These are phyloP conservation scores for Rhinogobius similis DNA, from an alignment of 2,113 vertebrate genomes.

Conservation along the genomic window DNA sequence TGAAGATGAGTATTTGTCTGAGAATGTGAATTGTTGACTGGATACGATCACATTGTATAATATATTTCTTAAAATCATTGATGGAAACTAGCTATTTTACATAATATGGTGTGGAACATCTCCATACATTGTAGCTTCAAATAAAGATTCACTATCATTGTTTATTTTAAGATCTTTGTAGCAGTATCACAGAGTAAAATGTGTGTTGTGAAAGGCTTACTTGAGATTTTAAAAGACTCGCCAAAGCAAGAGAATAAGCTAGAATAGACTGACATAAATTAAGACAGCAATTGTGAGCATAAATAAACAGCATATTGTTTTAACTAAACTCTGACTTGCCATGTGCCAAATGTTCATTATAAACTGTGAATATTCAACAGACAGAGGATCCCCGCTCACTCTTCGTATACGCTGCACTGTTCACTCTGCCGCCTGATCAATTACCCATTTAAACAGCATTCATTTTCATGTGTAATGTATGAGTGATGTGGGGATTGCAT, in stretches of 20 bases:
- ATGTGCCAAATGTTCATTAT: neutral
- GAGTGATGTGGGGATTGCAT: slow-evolving; percentile 47
- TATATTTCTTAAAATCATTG: too few relatives aligned
- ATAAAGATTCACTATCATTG: too few relatives aligned
- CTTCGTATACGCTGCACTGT: slow-evolving; percentile 8
- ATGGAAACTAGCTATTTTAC: too few relatives aligned
- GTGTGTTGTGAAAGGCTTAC: too few relatives aligned
- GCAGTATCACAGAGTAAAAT: too few relatives aligned
- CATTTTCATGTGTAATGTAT: slow-evolving; percentile 65
- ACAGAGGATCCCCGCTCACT: slow-evolving; percentile 8
- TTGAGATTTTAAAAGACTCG: too few relatives aligned
- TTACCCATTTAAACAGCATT: slow-evolving; percentile 60
- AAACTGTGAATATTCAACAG: slow-evolving; percentile 32
- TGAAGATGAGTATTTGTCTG: too few relatives aligned
- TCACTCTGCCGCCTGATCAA: slow-evolving; percentile 45
- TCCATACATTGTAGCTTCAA: too few relatives aligned
- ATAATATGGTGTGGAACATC: too few relatives aligned
- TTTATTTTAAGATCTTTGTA: too few relatives aligned
- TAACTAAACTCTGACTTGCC: neutral
- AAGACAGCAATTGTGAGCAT: neutral
- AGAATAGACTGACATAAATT: neutral
- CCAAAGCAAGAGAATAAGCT: neutral
- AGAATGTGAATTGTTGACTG: too few relatives aligned
- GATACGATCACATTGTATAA: too few relatives aligned
- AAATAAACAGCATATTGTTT: slow-evolving; percentile 12